Percentiles rank a stretch among this genome's conserved stretches.
Conservation (phyloP, 64 coral and sea anemone species). For the Orbicella faveolata region DNA sequence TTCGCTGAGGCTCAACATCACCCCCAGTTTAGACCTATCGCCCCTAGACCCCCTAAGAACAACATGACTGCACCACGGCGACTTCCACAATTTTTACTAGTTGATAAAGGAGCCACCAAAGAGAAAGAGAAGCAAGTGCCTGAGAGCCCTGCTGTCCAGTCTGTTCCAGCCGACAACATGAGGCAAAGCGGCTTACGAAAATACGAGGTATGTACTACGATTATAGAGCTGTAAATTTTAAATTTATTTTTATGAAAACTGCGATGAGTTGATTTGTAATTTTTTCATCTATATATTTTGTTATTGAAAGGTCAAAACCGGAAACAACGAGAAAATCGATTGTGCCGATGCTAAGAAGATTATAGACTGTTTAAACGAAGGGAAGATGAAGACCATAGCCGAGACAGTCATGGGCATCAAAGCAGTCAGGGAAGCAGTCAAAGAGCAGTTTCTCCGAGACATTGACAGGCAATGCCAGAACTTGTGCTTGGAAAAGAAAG, state of each 20-base stretch:
- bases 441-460: slow-evolving; percentile 12
- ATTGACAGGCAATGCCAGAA: slow-evolving; percentile 17
- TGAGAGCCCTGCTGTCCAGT: not conserved
- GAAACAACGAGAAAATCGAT: not conserved
- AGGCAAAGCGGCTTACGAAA: not conserved
- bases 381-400: not conserved
- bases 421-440: slow-evolving; percentile 1
- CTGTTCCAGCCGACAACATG: not conserved
- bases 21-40: not conserved
- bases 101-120: not conserved
- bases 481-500: slow-evolving; percentile 2
- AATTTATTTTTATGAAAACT: not conserved
- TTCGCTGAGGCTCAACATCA: not conserved
- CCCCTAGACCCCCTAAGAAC: not conserved
- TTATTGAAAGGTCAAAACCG: not conserved
- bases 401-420: slow-evolving; percentile 8
- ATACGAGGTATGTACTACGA: not conserved
- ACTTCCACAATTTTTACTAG: not conserved
- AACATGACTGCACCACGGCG: not conserved
- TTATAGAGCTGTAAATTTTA: not conserved
- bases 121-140: not conserved
- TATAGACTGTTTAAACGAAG: not conserved
- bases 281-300: not conserved
- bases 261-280: not conserved
- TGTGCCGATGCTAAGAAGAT: slow-evolving; percentile 17